Conservation (phyloP, 2,888 invertebrate genomes). For the Hyles lineata region DNA sequence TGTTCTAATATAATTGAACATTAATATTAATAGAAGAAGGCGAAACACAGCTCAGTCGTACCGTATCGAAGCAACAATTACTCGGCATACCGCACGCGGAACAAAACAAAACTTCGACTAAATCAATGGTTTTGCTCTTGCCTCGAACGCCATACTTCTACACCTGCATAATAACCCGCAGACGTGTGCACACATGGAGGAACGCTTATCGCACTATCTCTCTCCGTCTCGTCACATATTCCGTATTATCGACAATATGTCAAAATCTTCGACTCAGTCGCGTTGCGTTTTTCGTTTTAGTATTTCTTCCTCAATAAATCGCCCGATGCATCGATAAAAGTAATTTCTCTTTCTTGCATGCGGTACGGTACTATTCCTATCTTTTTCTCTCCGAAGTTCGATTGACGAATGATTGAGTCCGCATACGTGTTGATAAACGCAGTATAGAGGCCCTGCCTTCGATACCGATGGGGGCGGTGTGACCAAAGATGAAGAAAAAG, state of each 20-base stretch:
- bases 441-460: conserved; percentile 62
- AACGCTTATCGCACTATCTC: conserved; percentile 15
- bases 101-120: conserved; percentile 66
- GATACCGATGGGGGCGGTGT: conserved; percentile 52
- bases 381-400: conserved; percentile 67
- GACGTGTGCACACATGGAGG: conserved; percentile 14
- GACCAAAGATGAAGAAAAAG: conserved; percentile 41
- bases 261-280: conserved; percentile 7
- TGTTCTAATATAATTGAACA: conserved; percentile 46
- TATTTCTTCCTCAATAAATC: conserved; percentile 67
- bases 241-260: conserved; percentile 46
- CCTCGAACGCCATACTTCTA: conserved; percentile 63
- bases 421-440: conserved; percentile 63
- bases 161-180: conserved; percentile 22
- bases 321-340: conserved; percentile 43
- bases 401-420: conserved; percentile 80
- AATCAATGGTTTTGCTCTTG: conserved; percentile 66
- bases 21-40: conserved; percentile 53
- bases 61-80: conserved; percentile 74
- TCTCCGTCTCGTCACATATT: conserved; percentile 54
- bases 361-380: conserved; percentile 57
- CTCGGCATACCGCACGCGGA: conserved; percentile 61
- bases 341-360: conserved; percentile 63
- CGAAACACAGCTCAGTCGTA: conserved; percentile 52
- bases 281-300: conserved; percentile 65